Evolutionary conservation across 2,888 invertebrate species (phyloP), one percentile per base, ranked within the genome.

Genomic region (Sarcophaga variegata): DNA sequence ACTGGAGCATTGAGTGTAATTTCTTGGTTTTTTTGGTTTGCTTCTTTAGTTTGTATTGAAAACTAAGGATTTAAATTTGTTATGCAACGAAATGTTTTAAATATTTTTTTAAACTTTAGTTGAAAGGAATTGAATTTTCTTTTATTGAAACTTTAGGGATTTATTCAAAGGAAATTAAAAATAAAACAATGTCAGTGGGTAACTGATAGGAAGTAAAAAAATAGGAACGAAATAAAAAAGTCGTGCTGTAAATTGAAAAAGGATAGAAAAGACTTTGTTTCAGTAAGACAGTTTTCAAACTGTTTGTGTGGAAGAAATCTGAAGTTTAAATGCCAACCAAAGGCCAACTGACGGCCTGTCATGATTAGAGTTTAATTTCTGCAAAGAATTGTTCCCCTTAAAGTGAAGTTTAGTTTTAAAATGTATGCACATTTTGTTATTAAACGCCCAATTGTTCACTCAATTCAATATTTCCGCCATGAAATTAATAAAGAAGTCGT

Each of bases 21-120:
- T 60, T 60, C 25, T 75, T 76, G 3, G 62, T 54, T 25, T 20
- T 37, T 76, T 49, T 22, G 22, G 22, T n/a, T 63, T 37, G 2
- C 22, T n/a, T 20, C 20, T 27, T 49, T 60, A 11, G 54, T 81
- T 14, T 27, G 63, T 67, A 49, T 63, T 47, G 25, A 66, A 81
- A 74, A 62, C 12, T 59, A 60, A 59, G 62, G 69, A 77, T 81
- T 86, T 83, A 83, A 83, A 72, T 45, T 27, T 75, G 54, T 79
- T n/a, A 47, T 64, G 60, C 5, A 79, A 6, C 14, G 49, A 45
- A 70, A 37, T 69, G 62, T 79, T 74, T 64, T 60, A 77, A 75
- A 63, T 75, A 20, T 72, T 80, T 72, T 72, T 27, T 14, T 37
- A 20, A 72, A 67, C 12, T 59, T 59, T 77, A 59, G 22, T 37